Evolutionary conservation across 2,797 vertebrate species (phyloP), one percentile per base, ranked within the genome.

Genomic region (Alosa sapidissima): DNA sequence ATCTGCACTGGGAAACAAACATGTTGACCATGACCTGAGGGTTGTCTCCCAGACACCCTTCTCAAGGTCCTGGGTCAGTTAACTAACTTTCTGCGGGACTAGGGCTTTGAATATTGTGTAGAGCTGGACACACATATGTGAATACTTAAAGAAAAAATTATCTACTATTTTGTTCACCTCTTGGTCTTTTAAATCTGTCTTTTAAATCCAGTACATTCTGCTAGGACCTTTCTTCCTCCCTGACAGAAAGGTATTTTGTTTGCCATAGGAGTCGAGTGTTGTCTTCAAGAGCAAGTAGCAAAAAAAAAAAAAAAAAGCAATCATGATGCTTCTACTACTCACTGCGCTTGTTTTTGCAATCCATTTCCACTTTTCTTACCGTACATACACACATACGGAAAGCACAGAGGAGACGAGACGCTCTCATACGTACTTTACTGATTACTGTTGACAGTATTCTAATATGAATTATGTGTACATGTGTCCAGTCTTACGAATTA

Each of bases 371-470:
- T 78, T 65, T 65, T 65, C 41, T 78, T 19, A 45, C 11, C 72
- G 41, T 75, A 16, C 72, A 78, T 78, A 78, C 36, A 78, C 72
- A 78, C 2, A 16, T 78, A 47, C 14, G 36, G 68, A 19, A 75
- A 72, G 68, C 72, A 19, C 41, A 28, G 41, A 45, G 36, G 72
- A 47, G 72, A 14, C 0, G 21, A 5, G n/a, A 6, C 58, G 0
- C 16, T 45, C 41, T 47, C 41, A 5, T 21, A 78, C 21, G 41
- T 47, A 21, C 41, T 47, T 78, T 19, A 78, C 41, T 78, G 72
- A 78, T 78, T 78, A 78, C 72, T 78, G 72, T 78, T 47, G 72
- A 78, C 72, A 78, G 72, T 78, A 78, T 78, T 78, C 41, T 21
- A 78, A 47, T 78, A 78, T 47, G 72, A 78, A 78, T 78, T 47